A percentile compares a stretch with the other conserved stretches of the same genome.
These are phyloP conservation scores for Argyresthia albistria DNA, from an alignment of 2,888 invertebrate genomes.

Conservation along the genomic window DNA sequence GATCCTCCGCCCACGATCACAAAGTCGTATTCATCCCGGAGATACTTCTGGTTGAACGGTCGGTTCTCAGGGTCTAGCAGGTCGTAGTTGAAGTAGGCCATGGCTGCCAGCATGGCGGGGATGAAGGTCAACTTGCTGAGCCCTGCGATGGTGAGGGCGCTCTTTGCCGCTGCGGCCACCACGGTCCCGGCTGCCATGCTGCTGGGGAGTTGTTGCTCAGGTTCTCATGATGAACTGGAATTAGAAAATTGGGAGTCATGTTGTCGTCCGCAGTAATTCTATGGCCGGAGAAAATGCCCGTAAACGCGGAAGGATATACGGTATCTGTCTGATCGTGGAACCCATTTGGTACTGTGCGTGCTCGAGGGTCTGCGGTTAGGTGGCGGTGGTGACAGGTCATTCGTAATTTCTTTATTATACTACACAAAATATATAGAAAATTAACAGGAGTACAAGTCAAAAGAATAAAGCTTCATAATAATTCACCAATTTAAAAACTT, in stretches of 20 bases:
- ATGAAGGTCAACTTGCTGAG: conserved; percentile 81
- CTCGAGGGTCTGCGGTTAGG: too few relatives aligned
- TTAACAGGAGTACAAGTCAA: too few relatives aligned
- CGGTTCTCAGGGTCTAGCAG: conserved; percentile 88
- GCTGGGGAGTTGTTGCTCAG: conserved; percentile 16
- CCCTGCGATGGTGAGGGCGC: conserved; percentile 79
- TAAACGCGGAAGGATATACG: too few relatives aligned
- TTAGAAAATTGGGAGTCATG: not conserved
- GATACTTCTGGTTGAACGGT: conserved; percentile 77
- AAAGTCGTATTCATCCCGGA: conserved; percentile 85
- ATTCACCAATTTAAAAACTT: too few relatives aligned
- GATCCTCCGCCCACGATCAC: conserved; percentile 88
- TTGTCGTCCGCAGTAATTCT: not conserved
- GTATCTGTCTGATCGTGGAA: too few relatives aligned
- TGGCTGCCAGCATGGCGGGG: conserved; percentile 80
- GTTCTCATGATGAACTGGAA: conserved; percentile 17
- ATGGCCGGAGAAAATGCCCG: too few relatives aligned
- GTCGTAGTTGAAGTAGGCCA: conserved; percentile 89
- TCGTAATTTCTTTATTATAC: too few relatives aligned
- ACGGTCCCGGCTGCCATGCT: conserved; percentile 56
- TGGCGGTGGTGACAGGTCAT: too few relatives aligned
- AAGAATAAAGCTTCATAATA: too few relatives aligned
- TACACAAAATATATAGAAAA: too few relatives aligned
- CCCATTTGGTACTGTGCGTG: too few relatives aligned
- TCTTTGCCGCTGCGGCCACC: conserved; percentile 78